Percentiles rank a stretch among this genome's conserved stretches.
Evolutionary conservation across 2,113 vertebrate species (phyloP).

Genomic region (Mormyrus lacerda): DNA sequence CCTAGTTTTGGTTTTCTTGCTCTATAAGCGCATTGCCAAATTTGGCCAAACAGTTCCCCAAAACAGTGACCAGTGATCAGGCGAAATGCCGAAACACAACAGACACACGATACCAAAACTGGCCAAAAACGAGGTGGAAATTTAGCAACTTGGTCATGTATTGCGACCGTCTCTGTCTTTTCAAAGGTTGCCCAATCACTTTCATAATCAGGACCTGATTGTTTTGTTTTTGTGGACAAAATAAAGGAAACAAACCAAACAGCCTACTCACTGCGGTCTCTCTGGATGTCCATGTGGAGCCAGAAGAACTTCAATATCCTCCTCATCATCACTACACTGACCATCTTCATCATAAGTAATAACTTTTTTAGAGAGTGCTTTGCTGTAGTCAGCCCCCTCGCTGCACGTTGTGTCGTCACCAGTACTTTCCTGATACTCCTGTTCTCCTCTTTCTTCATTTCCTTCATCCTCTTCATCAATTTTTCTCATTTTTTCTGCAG

Average conservation of each 20-base stretch:
- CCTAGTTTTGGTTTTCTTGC: background rate
- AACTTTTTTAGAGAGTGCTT: background rate
- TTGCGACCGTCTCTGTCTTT: background rate
- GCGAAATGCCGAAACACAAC: background rate
- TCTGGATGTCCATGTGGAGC: slow-evolving; percentile 40
- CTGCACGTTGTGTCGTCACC: background rate
- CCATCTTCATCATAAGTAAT: background rate
- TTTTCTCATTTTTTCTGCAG: background rate
- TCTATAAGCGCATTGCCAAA: background rate
- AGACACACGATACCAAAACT: background rate
- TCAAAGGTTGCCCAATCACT: background rate
- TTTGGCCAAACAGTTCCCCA: background rate
- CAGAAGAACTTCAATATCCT: slow-evolving; percentile 54
- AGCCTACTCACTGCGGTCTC: slow-evolving; percentile 39
- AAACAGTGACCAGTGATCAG: background rate
- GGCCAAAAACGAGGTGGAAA: background rate
- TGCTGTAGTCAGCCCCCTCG: background rate
- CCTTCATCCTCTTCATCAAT: slow-evolving; percentile 18
- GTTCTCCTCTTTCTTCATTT: background rate
- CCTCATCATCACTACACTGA: slow-evolving; percentile 23
- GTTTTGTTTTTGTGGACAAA: background rate
- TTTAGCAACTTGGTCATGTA: background rate
- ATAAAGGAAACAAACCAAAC: background rate
- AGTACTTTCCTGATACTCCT: background rate
- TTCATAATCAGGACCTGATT: background rate